Evolutionary conservation across 2,888 invertebrate species (phyloP).

Genomic region (Hanleya hanleyi): DNA sequence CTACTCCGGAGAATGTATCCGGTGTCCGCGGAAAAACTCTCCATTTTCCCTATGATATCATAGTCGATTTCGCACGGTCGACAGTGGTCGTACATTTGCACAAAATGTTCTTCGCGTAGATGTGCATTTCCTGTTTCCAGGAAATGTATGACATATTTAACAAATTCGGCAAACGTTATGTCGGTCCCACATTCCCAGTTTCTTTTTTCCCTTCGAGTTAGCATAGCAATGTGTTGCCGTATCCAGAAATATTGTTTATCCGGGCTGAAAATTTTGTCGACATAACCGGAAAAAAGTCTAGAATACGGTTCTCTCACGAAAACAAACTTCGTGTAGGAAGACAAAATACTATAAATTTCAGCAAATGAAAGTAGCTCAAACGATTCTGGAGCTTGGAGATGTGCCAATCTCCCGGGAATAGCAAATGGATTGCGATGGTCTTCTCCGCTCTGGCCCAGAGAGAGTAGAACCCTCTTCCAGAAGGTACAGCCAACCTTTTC

Average conservation of each 20-base stretch:
- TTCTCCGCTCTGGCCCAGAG: neutral
- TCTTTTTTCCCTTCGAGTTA: conserved; percentile 39
- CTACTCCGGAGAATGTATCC: conserved; percentile 32
- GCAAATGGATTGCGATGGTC: neutral
- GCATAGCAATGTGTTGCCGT: conserved; percentile 44
- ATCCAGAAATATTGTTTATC: conserved; percentile 50
- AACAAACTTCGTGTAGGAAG: conserved; percentile 42
- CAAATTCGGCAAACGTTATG: conserved; percentile 50
- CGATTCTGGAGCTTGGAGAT: neutral
- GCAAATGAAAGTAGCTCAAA: neutral
- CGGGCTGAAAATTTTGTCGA: conserved; percentile 55
- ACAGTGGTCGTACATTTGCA: conserved; percentile 48
- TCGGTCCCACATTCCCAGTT: conserved; percentile 47
- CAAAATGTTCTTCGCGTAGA: conserved; percentile 54
- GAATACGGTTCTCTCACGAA: conserved; percentile 54
- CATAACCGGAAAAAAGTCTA: conserved; percentile 51
- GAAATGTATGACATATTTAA: conserved; percentile 43
- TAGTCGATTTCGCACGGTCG: conserved; percentile 46
- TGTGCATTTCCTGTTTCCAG: conserved; percentile 18
- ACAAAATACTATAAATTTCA: conserved; percentile 20
- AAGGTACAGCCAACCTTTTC: conserved; percentile 58
- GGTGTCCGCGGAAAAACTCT: conserved; percentile 45
- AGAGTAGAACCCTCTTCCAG: conserved; percentile 42
- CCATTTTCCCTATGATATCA: conserved; percentile 48
- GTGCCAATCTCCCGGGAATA: neutral